A percentile compares a stretch with the other conserved stretches of the same genome.
These are phyloP conservation scores for Sander lucioperca DNA, from an alignment of 2,113 vertebrate genomes.

Conservation along the genomic window DNA sequence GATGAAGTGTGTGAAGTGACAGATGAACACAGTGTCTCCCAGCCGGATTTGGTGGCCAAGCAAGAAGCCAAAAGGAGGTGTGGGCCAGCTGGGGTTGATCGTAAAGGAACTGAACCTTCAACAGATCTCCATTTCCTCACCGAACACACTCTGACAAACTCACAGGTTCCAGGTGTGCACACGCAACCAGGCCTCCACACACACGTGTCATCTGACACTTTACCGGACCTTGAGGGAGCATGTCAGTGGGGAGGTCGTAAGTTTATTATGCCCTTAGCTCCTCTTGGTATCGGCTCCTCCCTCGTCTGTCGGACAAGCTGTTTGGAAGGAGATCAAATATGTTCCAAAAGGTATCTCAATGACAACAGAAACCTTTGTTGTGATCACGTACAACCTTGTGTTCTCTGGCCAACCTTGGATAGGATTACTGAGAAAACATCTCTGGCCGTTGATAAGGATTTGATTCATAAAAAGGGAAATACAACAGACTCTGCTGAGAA, in stretches of 20 bases:
- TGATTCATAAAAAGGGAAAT: constrained; percentile 46
- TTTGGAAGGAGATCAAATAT: constrained; percentile 66
- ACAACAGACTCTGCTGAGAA: constrained; percentile 24
- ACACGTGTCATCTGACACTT: constrained; percentile 37
- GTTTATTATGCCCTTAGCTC: constrained; percentile 78
- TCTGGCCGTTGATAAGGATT: constrained; percentile 22
- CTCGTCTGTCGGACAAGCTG: constrained; percentile 37
- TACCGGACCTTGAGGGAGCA: constrained; percentile 42
- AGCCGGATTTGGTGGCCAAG: constrained; percentile 10
- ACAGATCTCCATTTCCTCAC: constrained; percentile 4
- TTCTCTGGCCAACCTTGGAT: constrained; percentile 30
- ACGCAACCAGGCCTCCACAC: constrained; percentile 29
- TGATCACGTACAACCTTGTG: constrained; percentile 38
- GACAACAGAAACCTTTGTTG: constrained; percentile 45
- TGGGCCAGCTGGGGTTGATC: constrained; percentile 17
- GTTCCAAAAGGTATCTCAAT: constrained; percentile 46
- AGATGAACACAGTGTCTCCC: constrained; percentile 33
- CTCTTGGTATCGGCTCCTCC: constrained; percentile 55
- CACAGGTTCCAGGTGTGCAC: constrained; percentile 30
- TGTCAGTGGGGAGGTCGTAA: constrained; percentile 40
- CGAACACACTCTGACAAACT: constrained; percentile 5
- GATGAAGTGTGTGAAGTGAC: constrained; percentile 69
- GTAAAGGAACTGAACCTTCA: constrained; percentile 10
- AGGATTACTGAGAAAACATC: constrained; percentile 40
- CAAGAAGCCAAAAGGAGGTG: constrained; percentile 42